phyloP scores from a whole-genome alignment of 2,888 invertebrate genomes.

The Isoperla grammatica region DNA sequence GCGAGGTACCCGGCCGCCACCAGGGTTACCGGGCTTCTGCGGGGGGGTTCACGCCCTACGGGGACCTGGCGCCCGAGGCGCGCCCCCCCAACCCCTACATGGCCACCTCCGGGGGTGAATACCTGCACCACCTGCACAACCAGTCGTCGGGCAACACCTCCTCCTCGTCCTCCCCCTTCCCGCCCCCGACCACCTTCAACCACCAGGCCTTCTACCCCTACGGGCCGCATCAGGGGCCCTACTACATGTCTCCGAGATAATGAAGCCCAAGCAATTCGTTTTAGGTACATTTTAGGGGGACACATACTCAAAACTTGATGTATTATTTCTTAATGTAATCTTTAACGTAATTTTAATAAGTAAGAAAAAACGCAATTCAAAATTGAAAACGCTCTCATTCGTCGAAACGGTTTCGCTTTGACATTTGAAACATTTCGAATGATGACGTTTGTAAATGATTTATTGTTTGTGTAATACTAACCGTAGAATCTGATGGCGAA shows the following conservation, averaged over 20 bases:
- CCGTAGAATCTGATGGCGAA: too few relatives aligned
- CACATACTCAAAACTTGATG: too few relatives aligned
- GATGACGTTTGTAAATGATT: too few relatives aligned
- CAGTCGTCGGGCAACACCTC: constrained; percentile 13
- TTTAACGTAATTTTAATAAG: too few relatives aligned
- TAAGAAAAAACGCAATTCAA: too few relatives aligned
- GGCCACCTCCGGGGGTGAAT: constrained; percentile 17
- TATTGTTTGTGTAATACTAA: too few relatives aligned
- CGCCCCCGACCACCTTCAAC: constrained; percentile 14
- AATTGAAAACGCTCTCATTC: too few relatives aligned
- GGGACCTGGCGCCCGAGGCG: constrained; percentile 1
- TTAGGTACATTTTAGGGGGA: too few relatives aligned
- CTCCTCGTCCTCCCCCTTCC: constrained; percentile 19
- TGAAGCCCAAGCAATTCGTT: not conserved
- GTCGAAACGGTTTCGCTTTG: too few relatives aligned
- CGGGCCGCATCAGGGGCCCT: constrained; percentile 28
- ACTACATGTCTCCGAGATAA: constrained; percentile 30
- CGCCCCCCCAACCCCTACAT: constrained; percentile 10
- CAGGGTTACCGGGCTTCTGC: not conserved
- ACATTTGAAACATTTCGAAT: too few relatives aligned
- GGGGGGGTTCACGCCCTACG: constrained; percentile 1
- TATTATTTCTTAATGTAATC: too few relatives aligned
- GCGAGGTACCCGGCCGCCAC: not conserved
- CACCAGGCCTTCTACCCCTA: constrained; percentile 30
- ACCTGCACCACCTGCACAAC: constrained; percentile 22